Conservation (phyloP, 2,797 vertebrate genomes). For the Platyrinchus mystaceus region DNA sequence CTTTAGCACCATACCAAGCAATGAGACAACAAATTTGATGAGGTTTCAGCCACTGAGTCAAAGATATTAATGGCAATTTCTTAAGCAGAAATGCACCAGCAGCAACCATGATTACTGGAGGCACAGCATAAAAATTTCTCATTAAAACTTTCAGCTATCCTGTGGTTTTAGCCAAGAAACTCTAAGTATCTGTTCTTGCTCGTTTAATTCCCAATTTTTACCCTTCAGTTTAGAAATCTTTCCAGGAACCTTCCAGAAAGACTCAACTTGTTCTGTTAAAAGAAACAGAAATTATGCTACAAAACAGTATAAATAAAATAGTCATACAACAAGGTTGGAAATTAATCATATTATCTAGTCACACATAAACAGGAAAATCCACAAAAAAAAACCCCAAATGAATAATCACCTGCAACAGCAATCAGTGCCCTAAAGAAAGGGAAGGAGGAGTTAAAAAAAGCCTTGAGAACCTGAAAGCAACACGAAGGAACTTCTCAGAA, state of each 20-base stretch:
- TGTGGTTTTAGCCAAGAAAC: neutral
- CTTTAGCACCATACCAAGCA: neutral
- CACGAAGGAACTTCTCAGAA: neutral
- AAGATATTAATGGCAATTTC: neutral
- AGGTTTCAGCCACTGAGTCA: neutral
- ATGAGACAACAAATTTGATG: neutral
- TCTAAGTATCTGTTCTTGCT: neutral
- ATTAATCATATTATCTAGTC: neutral
- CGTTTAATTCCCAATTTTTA: neutral
- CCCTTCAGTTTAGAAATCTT: neutral
- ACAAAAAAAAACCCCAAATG: neutral
- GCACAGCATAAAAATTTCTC: neutral
- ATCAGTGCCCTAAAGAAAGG: fast-evolving
- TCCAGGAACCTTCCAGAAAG: neutral
- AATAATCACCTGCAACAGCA: neutral
- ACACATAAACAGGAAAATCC: neutral
- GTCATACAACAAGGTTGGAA: neutral
- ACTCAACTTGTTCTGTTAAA: neutral
- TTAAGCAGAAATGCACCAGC: neutral
- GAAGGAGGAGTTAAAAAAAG: neutral
- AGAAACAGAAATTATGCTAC: neutral
- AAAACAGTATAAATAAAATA: neutral
- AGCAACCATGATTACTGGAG: neutral
- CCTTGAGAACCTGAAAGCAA: neutral
- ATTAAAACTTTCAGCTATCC: neutral